Conservation (phyloP, 2,888 invertebrate genomes). For the Brachylomia viminalis region DNA sequence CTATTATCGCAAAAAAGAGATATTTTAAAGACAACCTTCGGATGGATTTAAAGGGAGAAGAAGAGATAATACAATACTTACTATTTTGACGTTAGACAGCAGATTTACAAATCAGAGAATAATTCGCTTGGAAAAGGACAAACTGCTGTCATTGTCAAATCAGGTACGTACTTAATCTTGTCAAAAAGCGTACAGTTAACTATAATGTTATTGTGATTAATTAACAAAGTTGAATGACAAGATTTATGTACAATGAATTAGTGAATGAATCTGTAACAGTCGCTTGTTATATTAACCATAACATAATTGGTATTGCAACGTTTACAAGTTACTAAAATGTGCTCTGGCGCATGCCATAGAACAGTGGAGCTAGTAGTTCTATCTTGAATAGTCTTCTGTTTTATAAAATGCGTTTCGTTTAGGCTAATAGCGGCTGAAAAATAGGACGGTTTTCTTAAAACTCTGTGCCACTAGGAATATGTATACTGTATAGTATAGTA, state of each 20-base stretch:
- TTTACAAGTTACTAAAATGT: constrained; percentile 58
- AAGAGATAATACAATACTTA: neutral
- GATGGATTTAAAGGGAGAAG: neutral
- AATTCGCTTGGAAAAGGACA: constrained; percentile 21
- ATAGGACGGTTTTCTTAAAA: no score
- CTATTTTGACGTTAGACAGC: neutral
- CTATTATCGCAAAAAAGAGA: no score
- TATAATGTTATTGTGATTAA: constrained; percentile 51
- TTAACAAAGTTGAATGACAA: constrained; percentile 46
- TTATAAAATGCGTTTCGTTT: neutral
- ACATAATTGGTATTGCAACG: constrained; percentile 58
- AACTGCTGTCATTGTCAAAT: constrained; percentile 31
- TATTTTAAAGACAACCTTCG: neutral
- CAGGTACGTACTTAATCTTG: constrained; percentile 40
- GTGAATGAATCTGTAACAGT: constrained; percentile 59
- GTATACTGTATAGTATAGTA: no score
- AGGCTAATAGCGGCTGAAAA: no score
- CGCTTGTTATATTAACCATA: constrained; percentile 48
- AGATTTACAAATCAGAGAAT: constrained; percentile 14
- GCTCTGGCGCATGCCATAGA: constrained; percentile 6
- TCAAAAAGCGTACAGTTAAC: constrained; percentile 35
- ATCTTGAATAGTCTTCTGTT: neutral
- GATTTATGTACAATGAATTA: constrained; percentile 60
- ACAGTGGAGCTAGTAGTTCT: constrained; percentile 17
- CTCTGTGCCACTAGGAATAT: no score